These are phyloP conservation scores for Apteryx mantelli DNA, from an alignment of 2,113 vertebrate genomes.

Conservation along the genomic window DNA sequence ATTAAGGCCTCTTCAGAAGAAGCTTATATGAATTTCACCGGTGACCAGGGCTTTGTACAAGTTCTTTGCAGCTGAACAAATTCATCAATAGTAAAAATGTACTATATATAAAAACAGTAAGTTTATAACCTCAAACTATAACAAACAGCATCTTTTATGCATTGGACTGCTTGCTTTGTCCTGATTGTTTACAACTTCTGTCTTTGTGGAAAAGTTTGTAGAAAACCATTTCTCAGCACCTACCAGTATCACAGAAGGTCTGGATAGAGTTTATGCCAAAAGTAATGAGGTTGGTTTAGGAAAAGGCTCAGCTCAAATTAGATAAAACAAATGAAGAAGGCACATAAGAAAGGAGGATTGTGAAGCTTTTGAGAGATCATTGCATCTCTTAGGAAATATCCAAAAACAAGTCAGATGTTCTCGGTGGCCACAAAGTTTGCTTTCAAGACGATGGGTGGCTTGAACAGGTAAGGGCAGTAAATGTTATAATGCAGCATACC, in stretches of 20 bases:
- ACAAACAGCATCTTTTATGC: neutral
- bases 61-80: neutral
- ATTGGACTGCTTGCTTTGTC: neutral
- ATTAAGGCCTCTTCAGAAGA: neutral
- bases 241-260: neutral
- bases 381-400: neutral
- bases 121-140: neutral
- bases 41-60: neutral
- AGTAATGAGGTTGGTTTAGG: neutral
- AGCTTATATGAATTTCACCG: neutral
- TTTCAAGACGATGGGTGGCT: neutral
- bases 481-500: neutral
- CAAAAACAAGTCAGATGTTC: neutral
- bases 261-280: neutral
- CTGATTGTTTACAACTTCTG: neutral
- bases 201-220: neutral
- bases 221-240: neutral
- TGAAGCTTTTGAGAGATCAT: neutral
- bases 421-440: neutral
- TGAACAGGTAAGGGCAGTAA: neutral
- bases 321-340: neutral
- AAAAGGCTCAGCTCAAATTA: neutral
- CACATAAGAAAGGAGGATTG: neutral
- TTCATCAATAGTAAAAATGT: neutral
- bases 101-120: neutral